phyloP scores from a whole-genome alignment of 2,888 invertebrate genomes.

The Lapara coniferarum region DNA sequence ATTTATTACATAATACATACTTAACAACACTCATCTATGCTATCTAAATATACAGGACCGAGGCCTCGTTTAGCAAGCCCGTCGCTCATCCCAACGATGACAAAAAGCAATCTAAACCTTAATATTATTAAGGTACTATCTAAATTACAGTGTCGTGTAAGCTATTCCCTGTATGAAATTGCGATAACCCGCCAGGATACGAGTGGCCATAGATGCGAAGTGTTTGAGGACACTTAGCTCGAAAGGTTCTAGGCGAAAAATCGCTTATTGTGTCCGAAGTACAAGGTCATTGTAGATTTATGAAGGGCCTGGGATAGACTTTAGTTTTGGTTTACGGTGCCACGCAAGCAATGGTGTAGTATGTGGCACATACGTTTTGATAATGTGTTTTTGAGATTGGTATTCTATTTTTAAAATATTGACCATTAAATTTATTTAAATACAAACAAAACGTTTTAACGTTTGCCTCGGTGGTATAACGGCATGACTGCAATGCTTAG shows the following conservation, averaged over 20 bases:
- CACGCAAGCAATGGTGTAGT: not conserved
- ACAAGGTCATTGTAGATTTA: constrained; percentile 19
- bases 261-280: constrained; percentile 25
- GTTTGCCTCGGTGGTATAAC: too few relatives aligned
- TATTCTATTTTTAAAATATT: not conserved
- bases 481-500: too few relatives aligned
- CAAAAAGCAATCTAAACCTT: constrained; percentile 22
- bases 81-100: constrained; percentile 10
- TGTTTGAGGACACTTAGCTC: constrained; percentile 23
- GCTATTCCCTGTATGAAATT: constrained; percentile 14
- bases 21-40: not conserved
- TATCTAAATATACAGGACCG: not conserved
- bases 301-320: constrained; percentile 3
- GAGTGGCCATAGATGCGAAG: constrained; percentile 14
- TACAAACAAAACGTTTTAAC: too few relatives aligned
- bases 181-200: not conserved
- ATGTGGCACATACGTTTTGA: too few relatives aligned
- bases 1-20: too few relatives aligned
- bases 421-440: too few relatives aligned
- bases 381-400: not conserved
- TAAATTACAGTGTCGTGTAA: constrained; percentile 13
- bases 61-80: not conserved
- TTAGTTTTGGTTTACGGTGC: not conserved
- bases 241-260: constrained; percentile 25
- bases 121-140: constrained; percentile 6